Percentiles rank a stretch among this genome's conserved stretches.
These are phyloP conservation scores for Agapostemon virescens DNA, from an alignment of 2,888 invertebrate species.

Conservation along the genomic window DNA sequence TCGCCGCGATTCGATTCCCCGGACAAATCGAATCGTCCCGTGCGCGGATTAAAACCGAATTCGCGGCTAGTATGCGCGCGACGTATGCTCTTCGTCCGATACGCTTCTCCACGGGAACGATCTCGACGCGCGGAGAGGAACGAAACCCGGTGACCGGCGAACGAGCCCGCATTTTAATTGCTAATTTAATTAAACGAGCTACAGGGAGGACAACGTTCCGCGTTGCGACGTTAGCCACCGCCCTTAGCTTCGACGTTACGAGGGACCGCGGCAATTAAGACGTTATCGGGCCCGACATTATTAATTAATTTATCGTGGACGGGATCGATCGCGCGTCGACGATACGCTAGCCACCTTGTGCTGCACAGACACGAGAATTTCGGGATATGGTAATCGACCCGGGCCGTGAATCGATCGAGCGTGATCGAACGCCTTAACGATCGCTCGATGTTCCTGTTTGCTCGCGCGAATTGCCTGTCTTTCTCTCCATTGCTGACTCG, in stretches of 20 bases:
- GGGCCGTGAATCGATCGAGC: slow-evolving; percentile 16
- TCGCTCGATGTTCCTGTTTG: neutral
- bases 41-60: slow-evolving; percentile 55
- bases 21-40: slow-evolving; percentile 50
- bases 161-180: slow-evolving; percentile 77
- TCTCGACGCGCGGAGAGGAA: neutral
- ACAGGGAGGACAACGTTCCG: slow-evolving; percentile 32
- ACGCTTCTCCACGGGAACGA: slow-evolving; percentile 32
- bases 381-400: slow-evolving; percentile 52
- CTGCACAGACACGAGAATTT: slow-evolving; percentile 27
- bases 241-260: slow-evolving; percentile 41
- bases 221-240: slow-evolving; percentile 29
- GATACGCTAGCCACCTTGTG: slow-evolving; percentile 37
- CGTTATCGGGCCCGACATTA: slow-evolving; percentile 75
- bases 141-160: slow-evolving; percentile 52
- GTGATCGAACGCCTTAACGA: slow-evolving; percentile 37
- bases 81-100: slow-evolving; percentile 44
- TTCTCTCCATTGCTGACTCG: neutral
- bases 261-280: slow-evolving; percentile 74
- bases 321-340: slow-evolving; percentile 43
- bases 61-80: slow-evolving; percentile 20
- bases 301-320: slow-evolving; percentile 75
- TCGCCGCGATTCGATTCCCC: slow-evolving; percentile 34
- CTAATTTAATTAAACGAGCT: slow-evolving; percentile 78
- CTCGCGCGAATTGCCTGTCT: neutral